phyloP scores from a whole-genome alignment of 1,140 invertebrate genomes.

The Bradysia coprophila region DNA sequence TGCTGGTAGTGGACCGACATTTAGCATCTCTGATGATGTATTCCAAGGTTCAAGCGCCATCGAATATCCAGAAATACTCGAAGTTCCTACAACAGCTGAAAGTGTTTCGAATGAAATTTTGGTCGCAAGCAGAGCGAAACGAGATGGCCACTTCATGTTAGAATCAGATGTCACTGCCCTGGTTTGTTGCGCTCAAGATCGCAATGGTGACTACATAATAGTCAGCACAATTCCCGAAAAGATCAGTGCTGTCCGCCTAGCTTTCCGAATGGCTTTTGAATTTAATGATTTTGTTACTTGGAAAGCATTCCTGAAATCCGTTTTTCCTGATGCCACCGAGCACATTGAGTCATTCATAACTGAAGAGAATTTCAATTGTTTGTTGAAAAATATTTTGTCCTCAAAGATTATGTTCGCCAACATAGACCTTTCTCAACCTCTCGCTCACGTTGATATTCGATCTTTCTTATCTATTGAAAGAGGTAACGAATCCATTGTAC shows the following conservation, averaged over 20 bases:
- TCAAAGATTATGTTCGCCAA: not conserved
- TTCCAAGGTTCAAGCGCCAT: not conserved
- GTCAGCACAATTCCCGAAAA: not conserved
- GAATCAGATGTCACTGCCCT: not conserved
- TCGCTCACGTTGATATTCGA: not conserved
- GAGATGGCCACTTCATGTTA: not conserved
- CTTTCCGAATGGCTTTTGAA: not conserved
- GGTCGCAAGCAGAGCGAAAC: not conserved
- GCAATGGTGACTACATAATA: not conserved
- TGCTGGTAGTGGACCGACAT: not conserved
- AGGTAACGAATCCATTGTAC: not conserved
- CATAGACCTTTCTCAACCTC: not conserved
- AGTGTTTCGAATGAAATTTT: not conserved
- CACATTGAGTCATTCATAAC: not conserved
- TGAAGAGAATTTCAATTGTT: not conserved
- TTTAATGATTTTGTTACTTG: not conserved
- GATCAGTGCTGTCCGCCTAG: not conserved
- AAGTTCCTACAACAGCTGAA: not conserved
- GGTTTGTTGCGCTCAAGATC: not conserved
- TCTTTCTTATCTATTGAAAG: not conserved
- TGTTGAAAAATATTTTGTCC: not conserved
- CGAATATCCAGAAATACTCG: not conserved
- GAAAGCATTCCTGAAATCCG: not conserved
- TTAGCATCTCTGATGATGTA: not conserved
- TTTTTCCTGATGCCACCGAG: not conserved